Evolutionary conservation across 2,888 invertebrate genomes (phyloP).

Genomic region (Fissipunctia ypsillon): DNA sequence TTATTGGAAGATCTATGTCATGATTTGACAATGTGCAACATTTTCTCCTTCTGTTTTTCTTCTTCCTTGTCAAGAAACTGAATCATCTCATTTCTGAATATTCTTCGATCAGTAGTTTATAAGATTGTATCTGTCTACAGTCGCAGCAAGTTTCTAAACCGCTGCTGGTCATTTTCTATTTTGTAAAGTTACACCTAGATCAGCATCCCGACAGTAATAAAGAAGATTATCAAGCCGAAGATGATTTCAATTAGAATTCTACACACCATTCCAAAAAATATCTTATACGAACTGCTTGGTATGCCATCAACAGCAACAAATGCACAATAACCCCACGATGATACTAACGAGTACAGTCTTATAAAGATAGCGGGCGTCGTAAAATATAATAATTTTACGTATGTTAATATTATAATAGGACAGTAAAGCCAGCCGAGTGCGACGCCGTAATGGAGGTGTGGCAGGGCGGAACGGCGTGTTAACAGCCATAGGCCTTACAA

Average conservation of each 20-base stretch:
- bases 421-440: slow-evolving; percentile 84
- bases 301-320: slow-evolving; percentile 22
- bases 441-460: slow-evolving; percentile 82
- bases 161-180: neutral
- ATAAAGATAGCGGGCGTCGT: slow-evolving; percentile 63
- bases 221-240: neutral
- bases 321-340: slow-evolving; percentile 51
- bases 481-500: slow-evolving; percentile 71
- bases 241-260: neutral
- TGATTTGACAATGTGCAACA: slow-evolving; percentile 6
- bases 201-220: neutral
- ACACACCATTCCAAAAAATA: neutral
- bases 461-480: slow-evolving; percentile 82
- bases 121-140: neutral
- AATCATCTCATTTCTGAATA: neutral
- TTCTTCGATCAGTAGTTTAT: neutral
- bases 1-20: slow-evolving; percentile 21
- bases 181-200: neutral
- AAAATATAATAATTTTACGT: slow-evolving; percentile 70
- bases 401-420: slow-evolving; percentile 85
- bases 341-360: slow-evolving; percentile 62
- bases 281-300: neutral
- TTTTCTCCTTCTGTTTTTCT: neutral
- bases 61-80: neutral
- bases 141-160: neutral